Conservation (phyloP, 2,888 invertebrate species). For the Cheilosia vulpina region DNA sequence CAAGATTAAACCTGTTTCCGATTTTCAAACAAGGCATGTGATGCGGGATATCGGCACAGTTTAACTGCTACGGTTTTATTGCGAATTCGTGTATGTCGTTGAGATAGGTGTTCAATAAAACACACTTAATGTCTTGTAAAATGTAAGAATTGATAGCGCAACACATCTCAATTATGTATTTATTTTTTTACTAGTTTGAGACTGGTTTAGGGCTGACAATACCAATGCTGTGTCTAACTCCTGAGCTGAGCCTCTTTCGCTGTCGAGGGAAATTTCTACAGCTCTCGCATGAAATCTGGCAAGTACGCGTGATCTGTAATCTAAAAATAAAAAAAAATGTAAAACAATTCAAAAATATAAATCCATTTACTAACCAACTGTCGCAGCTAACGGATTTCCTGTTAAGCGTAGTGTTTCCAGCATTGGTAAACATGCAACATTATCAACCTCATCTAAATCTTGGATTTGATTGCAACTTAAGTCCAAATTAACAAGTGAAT, state of each 20-base stretch:
- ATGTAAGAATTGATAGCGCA: no score
- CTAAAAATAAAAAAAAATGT: constrained; percentile 85
- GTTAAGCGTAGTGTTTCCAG: constrained; percentile 93
- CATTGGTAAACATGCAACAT: constrained; percentile 92
- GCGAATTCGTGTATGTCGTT: no score
- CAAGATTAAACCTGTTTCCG: no score
- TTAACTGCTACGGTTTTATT: no score
- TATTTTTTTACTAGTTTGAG: constrained; percentile 78
- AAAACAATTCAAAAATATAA: constrained; percentile 79
- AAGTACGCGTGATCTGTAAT: constrained; percentile 95
- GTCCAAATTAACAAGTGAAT: constrained; percentile 93
- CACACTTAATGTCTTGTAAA: no score
- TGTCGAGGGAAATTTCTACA: constrained; percentile 93
- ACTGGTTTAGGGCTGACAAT: constrained; percentile 90
- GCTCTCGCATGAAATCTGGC: constrained; percentile 94
- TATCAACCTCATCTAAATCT: constrained; percentile 91
- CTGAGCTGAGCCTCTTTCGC: constrained; percentile 92
- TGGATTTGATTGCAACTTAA: constrained; percentile 93
- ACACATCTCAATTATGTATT: no score
- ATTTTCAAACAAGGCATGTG: no score
- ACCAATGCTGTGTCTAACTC: constrained; percentile 97
- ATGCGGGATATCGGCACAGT: no score
- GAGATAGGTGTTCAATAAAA: no score
- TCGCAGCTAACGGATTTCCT: constrained; percentile 93
- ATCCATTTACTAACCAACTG: constrained; percentile 83